Evolutionary conservation across 1,140 invertebrate genomes (phyloP).

Genomic region (Galleria mellonella): DNA sequence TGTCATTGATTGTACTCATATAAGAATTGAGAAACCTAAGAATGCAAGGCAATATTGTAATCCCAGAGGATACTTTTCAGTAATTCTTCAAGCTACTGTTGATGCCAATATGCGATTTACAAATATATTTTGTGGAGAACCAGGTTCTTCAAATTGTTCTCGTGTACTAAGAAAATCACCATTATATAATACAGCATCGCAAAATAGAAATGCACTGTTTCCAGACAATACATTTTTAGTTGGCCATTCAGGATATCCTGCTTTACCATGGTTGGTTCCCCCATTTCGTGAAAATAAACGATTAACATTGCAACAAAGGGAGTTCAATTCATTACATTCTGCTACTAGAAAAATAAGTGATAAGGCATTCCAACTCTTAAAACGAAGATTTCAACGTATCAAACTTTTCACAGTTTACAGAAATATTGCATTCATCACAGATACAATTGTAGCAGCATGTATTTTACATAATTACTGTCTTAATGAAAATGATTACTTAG

Average conservation of each 20-base stretch:
- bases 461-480: constrained; percentile 51
- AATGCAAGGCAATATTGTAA: constrained; percentile 47
- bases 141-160: constrained; percentile 37
- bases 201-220: constrained; percentile 35
- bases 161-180: constrained; percentile 36
- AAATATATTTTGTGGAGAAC: constrained; percentile 46
- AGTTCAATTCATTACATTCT: constrained; percentile 40
- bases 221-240: constrained; percentile 41
- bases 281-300: constrained; percentile 50
- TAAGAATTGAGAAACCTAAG: constrained; percentile 52
- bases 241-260: constrained; percentile 45
- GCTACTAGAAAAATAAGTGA: constrained; percentile 40
- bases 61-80: constrained; percentile 47
- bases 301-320: constrained; percentile 39
- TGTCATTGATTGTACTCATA: constrained; percentile 43
- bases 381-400: constrained; percentile 37
- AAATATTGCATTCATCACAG: constrained; percentile 51
- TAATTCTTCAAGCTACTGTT: constrained; percentile 44
- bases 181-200: constrained; percentile 35
- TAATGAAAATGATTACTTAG: constrained; percentile 39
- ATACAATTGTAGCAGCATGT: constrained; percentile 48
- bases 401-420: constrained; percentile 46
- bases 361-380: constrained; percentile 35
- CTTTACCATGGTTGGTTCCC: constrained; percentile 40
- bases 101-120: constrained; percentile 43